A percentile compares a stretch with the other conserved stretches of the same genome.
These are phyloP conservation scores for Xiphydria camelus DNA, from an alignment of 2,888 invertebrate species.

Conservation along the genomic window DNA sequence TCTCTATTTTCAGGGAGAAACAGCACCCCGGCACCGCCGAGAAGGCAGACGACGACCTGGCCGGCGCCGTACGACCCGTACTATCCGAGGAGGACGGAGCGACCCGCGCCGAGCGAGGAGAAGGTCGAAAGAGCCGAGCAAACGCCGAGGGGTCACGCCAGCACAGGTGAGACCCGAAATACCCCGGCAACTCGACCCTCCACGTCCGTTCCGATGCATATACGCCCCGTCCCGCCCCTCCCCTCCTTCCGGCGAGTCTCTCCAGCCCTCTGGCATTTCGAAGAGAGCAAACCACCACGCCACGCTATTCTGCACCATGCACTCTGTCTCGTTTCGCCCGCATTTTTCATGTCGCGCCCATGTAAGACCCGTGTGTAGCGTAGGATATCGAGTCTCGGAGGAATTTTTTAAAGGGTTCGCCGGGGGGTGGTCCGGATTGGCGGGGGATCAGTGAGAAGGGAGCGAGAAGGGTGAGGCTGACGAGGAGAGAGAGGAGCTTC, in stretches of 20 bases:
- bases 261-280: neutral
- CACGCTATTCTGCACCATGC: conserved; percentile 54
- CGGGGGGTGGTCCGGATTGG: too few relatives aligned
- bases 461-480: neutral
- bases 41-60: conserved; percentile 51
- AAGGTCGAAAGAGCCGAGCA: conserved; percentile 51
- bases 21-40: conserved; percentile 49
- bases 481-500: neutral
- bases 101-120: conserved; percentile 49
- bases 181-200: conserved; percentile 7
- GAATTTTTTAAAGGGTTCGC: too few relatives aligned
- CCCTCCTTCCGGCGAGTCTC: conserved; percentile 9
- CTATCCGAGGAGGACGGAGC: conserved; percentile 53
- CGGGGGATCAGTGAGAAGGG: neutral
- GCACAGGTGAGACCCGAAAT: conserved; percentile 47
- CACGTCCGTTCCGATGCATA: neutral
- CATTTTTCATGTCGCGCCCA: too few relatives aligned
- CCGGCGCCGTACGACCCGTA: conserved; percentile 52
- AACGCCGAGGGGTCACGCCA: conserved; percentile 45
- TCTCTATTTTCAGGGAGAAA: conserved; percentile 52
- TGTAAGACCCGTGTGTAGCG: too few relatives aligned
- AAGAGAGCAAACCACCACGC: conserved; percentile 17
- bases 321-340: too few relatives aligned
- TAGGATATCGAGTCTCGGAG: too few relatives aligned
- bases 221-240: conserved; percentile 16